Conservation (phyloP, 2,113 vertebrate genomes). For the Brachyhypopomus occidentalis region DNA sequence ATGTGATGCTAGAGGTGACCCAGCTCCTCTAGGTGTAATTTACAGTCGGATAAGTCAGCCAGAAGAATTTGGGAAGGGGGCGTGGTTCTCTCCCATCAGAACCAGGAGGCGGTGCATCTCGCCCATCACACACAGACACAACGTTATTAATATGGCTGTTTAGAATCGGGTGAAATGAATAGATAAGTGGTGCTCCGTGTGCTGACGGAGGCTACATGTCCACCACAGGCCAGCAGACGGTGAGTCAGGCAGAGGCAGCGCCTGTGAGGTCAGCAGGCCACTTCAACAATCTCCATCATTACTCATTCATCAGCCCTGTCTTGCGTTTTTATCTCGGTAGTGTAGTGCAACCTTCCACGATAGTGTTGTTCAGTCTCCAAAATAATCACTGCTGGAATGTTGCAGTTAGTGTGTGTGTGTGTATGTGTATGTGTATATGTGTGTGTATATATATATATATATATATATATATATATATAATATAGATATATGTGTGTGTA, state of each 20-base stretch:
- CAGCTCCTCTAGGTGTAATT: background rate
- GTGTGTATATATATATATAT: background rate
- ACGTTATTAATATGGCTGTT: background rate
- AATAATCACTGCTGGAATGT: background rate
- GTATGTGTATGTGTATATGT: background rate
- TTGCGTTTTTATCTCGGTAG: constrained; percentile 15
- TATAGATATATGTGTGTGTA: background rate
- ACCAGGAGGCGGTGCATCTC: background rate
- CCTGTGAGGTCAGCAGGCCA: constrained; percentile 50
- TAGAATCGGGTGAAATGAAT: background rate
- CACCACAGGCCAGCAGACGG: background rate
- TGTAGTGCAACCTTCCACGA: constrained; percentile 3
- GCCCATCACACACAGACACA: background rate
- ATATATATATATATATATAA: too few relatives aligned
- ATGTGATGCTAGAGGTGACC: background rate
- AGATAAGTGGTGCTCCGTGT: constrained; percentile 25
- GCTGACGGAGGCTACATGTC: background rate
- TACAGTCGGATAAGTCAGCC: background rate
- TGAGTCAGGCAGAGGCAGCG: constrained; percentile 43
- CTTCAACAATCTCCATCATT: constrained; percentile 46
- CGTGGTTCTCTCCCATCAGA: background rate
- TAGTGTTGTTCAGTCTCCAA: background rate
- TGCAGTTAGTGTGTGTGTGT: background rate
- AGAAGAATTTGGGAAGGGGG: background rate
- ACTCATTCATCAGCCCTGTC: constrained; percentile 49